Evolutionary conservation across 2,888 invertebrate genomes (phyloP).

Genomic region (Thyatira batis): DNA sequence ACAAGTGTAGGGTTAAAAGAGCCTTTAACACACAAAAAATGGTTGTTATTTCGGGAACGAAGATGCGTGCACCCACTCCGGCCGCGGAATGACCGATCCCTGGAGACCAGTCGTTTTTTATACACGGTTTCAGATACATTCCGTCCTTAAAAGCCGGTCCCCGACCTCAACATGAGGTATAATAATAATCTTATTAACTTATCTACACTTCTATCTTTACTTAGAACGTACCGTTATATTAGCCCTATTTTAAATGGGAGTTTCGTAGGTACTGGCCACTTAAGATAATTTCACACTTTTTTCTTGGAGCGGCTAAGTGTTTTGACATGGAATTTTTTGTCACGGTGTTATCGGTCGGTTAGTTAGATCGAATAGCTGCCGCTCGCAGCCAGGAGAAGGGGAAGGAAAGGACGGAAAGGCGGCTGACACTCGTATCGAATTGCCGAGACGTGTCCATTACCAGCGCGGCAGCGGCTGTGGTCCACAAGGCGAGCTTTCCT

Average conservation of each 20-base stretch:
- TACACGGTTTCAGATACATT: constrained; percentile 78
- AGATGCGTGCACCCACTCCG: constrained; percentile 73
- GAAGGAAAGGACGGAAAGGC: constrained; percentile 44
- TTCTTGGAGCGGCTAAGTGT: constrained; percentile 63
- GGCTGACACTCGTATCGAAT: constrained; percentile 67
- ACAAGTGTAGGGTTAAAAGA: constrained; percentile 38
- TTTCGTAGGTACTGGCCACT: constrained; percentile 70
- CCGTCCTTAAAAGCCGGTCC: constrained; percentile 77
- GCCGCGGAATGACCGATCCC: constrained; percentile 76
- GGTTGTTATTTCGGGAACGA: constrained; percentile 53
- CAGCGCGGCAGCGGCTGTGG: constrained; percentile 35
- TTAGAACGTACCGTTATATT: constrained; percentile 78
- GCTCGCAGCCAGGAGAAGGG: constrained; percentile 38
- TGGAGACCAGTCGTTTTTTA: constrained; percentile 75
- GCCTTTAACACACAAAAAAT: constrained; percentile 54
- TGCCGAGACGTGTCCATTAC: constrained; percentile 61
- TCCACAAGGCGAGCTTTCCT: constrained; percentile 28
- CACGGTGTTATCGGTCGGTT: constrained; percentile 29
- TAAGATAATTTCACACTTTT: constrained; percentile 79
- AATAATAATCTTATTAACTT: constrained; percentile 82
- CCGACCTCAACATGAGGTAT: constrained; percentile 71
- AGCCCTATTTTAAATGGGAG: constrained; percentile 68
- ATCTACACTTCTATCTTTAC: constrained; percentile 80
- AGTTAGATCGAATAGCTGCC: constrained; percentile 36
- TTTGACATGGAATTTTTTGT: constrained; percentile 55